Conservation (phyloP, 35 echinoderm and acorn worm genomes). For the Stichopus chloronotus region DNA sequence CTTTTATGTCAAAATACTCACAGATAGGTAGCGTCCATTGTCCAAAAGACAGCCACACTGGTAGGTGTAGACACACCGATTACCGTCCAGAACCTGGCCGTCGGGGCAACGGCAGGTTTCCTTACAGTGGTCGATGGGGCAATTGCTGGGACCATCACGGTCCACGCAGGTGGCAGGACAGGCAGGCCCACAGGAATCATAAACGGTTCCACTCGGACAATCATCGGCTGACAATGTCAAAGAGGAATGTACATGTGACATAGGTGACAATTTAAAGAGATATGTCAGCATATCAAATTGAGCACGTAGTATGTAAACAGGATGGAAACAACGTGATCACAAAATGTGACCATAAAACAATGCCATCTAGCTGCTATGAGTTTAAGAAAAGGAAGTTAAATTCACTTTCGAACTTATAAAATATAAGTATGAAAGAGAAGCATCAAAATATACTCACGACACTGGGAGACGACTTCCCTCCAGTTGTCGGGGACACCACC, state of each 20-base stretch:
- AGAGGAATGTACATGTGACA: background rate
- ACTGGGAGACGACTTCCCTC: conserved; percentile 41
- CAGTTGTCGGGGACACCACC: conserved; percentile 55
- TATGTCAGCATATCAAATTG: too few relatives aligned
- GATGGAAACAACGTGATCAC: too few relatives aligned
- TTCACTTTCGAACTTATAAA: too few relatives aligned
- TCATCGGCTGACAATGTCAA: background rate
- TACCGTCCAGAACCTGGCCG: conserved; percentile 54
- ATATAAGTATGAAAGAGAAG: background rate
- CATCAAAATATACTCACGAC: conserved; percentile 50
- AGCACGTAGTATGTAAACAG: too few relatives aligned
- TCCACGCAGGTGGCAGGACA: conserved; percentile 59
- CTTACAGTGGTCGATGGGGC: conserved; percentile 7
- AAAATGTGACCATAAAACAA: too few relatives aligned
- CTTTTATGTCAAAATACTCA: background rate
- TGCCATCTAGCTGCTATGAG: too few relatives aligned
- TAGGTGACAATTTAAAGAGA: background rate
- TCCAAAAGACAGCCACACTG: conserved; percentile 61
- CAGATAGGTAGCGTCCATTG: conserved; percentile 32
- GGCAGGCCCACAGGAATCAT: conserved; percentile 33
- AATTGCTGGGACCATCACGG: conserved; percentile 10
- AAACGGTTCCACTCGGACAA: conserved; percentile 33
- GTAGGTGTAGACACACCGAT: conserved; percentile 44
- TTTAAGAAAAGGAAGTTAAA: too few relatives aligned
- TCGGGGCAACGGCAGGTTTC: conserved; percentile 50